These are phyloP conservation scores for Pachyuromys duprasi DNA, from an alignment of 2,797 vertebrate species.

Conservation along the genomic window DNA sequence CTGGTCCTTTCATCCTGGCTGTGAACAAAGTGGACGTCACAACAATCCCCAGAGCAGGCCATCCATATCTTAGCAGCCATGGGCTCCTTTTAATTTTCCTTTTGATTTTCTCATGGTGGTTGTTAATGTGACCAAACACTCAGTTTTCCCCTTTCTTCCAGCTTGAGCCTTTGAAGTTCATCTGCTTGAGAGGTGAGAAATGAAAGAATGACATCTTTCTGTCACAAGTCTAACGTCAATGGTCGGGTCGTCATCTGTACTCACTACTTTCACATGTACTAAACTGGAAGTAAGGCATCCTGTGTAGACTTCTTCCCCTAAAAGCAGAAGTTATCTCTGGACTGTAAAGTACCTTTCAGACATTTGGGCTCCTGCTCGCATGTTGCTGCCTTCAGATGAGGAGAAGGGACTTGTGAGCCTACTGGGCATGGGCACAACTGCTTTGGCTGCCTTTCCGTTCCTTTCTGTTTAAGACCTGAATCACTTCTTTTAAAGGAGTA, in stretches of 20 bases:
- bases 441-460: not conserved
- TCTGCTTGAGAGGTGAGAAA: conserved; percentile 44
- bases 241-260: not conserved
- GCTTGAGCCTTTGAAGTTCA: conserved; percentile 37
- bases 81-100: conserved; percentile 36
- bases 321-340: conserved; percentile 35
- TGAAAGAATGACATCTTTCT: conserved; percentile 34
- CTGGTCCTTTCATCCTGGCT: not conserved
- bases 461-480: not conserved
- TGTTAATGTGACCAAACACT: conserved; percentile 54
- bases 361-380: not conserved
- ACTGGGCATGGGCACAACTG: not conserved
- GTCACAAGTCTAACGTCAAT: conserved; percentile 40
- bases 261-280: conserved; percentile 37
- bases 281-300: not conserved
- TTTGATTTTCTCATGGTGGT: conserved; percentile 28
- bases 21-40: conserved; percentile 3
- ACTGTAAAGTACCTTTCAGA: not conserved
- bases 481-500: conserved; percentile 42
- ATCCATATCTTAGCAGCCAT: not conserved
- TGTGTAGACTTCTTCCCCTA: not conserved
- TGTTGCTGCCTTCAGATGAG: not conserved
- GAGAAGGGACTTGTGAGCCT: not conserved
- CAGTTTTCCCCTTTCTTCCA: not conserved
- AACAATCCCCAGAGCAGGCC: conserved; percentile 8